Conservation (phyloP, 1,140 invertebrate genomes). For the Magallana angulata region DNA sequence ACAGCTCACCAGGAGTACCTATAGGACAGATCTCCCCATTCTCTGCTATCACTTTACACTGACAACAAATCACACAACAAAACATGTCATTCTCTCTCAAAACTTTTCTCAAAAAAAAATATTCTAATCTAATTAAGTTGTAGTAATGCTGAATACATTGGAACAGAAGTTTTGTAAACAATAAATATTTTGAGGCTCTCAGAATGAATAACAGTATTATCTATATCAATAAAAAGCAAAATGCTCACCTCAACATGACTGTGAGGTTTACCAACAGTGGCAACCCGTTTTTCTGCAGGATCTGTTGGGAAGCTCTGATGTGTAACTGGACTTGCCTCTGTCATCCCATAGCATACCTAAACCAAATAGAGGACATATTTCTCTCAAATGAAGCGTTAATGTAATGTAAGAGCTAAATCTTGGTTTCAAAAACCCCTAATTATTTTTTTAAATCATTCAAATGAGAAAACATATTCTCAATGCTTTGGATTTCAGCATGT, state of each 20-base stretch:
- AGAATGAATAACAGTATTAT: too few species aligned
- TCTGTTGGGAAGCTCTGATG: constrained; percentile 85
- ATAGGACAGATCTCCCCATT: constrained; percentile 80
- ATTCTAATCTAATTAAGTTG: too few species aligned
- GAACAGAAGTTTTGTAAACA: too few species aligned
- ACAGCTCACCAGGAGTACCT: constrained; percentile 90
- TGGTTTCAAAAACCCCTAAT: too few species aligned
- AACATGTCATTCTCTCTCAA: neutral
- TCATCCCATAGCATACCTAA: constrained; percentile 92
- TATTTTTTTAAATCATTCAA: too few species aligned
- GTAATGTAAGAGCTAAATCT: too few species aligned
- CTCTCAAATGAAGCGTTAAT: too few species aligned
- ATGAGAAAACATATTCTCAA: too few species aligned
- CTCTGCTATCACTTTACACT: constrained; percentile 40
- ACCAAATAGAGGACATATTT: neutral
- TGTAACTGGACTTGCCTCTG: constrained; percentile 89
- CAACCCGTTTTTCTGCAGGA: constrained; percentile 83
- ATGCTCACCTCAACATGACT: constrained; percentile 89
- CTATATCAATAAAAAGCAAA: neutral
- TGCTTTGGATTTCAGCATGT: too few species aligned
- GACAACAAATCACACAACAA: constrained; percentile 41
- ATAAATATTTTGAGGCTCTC: too few species aligned
- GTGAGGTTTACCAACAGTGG: constrained; percentile 88
- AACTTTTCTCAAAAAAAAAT: too few species aligned
- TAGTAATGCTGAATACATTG: too few species aligned